Conservation (phyloP, 2,888 invertebrate species). For the Cordilura impudica region DNA sequence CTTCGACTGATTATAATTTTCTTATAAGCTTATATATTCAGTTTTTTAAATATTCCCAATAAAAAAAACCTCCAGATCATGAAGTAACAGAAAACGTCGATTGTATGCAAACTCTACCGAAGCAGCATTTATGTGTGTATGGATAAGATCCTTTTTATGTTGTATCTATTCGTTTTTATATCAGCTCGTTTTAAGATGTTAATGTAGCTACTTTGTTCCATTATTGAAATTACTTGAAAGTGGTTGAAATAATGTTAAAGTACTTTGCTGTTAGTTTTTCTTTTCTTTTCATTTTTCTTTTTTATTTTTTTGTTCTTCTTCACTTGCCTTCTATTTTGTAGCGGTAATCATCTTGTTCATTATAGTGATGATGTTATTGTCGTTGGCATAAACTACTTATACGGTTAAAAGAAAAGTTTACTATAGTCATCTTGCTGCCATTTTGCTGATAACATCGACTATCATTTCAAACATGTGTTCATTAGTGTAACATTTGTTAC, state of each 20-base stretch:
- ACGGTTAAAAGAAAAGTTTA: conserved; percentile 11
- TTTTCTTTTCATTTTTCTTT: neutral
- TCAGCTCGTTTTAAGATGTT: conserved; percentile 51
- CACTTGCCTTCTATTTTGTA: no score
- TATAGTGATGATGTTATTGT: conserved; percentile 48
- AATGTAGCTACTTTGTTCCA: conserved; percentile 57
- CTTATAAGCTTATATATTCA: no score
- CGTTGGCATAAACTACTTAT: conserved; percentile 35
- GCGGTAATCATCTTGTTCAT: conserved; percentile 30
- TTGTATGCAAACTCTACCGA: neutral
- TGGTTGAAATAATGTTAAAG: conserved; percentile 53
- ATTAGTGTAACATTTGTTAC: neutral
- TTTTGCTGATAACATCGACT: conserved; percentile 18
- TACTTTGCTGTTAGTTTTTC: conserved; percentile 7
- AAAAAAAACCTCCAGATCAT: no score
- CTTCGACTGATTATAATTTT: no score
- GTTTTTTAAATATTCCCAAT: no score
- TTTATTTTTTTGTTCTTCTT: neutral
- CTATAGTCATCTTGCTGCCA: conserved; percentile 40
- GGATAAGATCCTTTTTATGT: neutral
- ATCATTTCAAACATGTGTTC: neutral
- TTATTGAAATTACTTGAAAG: conserved; percentile 59
- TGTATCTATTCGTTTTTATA: conserved; percentile 1
- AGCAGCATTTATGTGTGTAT: neutral
- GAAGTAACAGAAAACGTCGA: neutral